A percentile compares a stretch with the other conserved stretches of the same genome.
Evolutionary conservation across 2,797 vertebrate species (phyloP).

Genomic region (Tapera naevia): DNA sequence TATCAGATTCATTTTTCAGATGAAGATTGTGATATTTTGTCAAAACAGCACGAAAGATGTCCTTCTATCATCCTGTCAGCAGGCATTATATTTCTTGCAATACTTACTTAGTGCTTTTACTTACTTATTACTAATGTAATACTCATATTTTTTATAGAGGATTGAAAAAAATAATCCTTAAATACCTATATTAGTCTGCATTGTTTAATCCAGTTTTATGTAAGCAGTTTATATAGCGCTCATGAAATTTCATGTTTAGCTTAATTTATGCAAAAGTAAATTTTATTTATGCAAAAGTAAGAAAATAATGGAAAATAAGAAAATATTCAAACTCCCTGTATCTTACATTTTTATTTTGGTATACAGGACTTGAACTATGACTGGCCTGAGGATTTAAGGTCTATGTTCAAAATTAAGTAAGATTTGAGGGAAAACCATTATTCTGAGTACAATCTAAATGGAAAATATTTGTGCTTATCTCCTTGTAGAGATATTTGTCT

Average conservation of each 20-base stretch:
- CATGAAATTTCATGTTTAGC: not conserved
- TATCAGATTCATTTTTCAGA: not conserved
- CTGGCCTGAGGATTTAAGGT: not conserved
- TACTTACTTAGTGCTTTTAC: not conserved
- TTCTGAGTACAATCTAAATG: not conserved
- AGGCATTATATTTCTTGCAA: not conserved
- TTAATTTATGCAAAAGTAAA: not conserved
- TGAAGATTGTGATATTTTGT: not conserved
- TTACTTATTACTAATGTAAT: not conserved
- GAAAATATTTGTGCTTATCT: not conserved
- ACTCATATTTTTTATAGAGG: not conserved
- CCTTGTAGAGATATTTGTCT: slow-evolving; percentile 18
- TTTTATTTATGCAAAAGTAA: slow-evolving; percentile 17
- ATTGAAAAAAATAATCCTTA: not conserved
- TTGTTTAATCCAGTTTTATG: not conserved
- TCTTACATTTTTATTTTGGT: not conserved
- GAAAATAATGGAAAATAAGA: not conserved
- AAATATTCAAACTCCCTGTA: not conserved
- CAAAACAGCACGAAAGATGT: not conserved
- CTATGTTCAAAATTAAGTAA: not conserved
- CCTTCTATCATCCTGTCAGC: not conserved
- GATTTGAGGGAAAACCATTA: not conserved
- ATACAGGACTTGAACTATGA: not conserved
- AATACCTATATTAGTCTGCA: not conserved
- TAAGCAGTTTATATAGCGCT: not conserved